Conservation (phyloP, 2,888 invertebrate species). For the Sialis fuliginosa region DNA sequence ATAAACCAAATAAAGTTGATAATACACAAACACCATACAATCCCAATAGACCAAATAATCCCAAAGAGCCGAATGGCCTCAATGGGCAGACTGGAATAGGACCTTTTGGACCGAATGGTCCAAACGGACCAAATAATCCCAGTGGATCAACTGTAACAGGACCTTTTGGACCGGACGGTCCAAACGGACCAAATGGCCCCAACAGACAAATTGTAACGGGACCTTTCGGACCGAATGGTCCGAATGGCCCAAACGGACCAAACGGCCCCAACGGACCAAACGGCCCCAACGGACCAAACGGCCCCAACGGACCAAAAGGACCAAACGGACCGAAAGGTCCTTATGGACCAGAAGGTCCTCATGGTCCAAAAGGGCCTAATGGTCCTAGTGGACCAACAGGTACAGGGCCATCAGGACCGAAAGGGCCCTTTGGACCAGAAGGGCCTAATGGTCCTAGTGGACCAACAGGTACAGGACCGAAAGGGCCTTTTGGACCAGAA, state of each 20-base stretch:
- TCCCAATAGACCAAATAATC: too few relatives aligned
- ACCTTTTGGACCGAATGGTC: not conserved
- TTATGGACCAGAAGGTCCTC: conserved; percentile 28
- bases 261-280: conserved; percentile 9
- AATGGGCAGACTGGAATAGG: too few relatives aligned
- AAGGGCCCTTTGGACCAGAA: conserved; percentile 12
- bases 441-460: conserved; percentile 12
- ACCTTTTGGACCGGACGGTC: conserved; percentile 10
- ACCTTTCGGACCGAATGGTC: conserved; percentile 10
- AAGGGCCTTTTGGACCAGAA: conserved; percentile 11
- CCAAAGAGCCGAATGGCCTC: too few relatives aligned
- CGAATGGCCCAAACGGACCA: conserved; percentile 13
- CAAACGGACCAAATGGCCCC: conserved; percentile 15
- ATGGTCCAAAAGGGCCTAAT: conserved; percentile 29
- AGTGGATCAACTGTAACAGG: conserved; percentile 2
- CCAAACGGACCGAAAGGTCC: conserved; percentile 17
- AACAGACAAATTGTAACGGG: conserved; percentile 9
- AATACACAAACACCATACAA: too few relatives aligned
- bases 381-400: conserved; percentile 18
- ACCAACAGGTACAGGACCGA: conserved; percentile 15
- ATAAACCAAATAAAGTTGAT: too few relatives aligned
- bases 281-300: conserved; percentile 9
- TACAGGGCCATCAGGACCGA: conserved; percentile 33
- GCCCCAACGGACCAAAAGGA: conserved; percentile 13
- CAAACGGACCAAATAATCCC: conserved; percentile 4